A percentile compares a stretch with the other conserved stretches of the same genome.
These are phyloP conservation scores for Gallinago media DNA, from an alignment of 2,113 vertebrate species.

Conservation along the genomic window DNA sequence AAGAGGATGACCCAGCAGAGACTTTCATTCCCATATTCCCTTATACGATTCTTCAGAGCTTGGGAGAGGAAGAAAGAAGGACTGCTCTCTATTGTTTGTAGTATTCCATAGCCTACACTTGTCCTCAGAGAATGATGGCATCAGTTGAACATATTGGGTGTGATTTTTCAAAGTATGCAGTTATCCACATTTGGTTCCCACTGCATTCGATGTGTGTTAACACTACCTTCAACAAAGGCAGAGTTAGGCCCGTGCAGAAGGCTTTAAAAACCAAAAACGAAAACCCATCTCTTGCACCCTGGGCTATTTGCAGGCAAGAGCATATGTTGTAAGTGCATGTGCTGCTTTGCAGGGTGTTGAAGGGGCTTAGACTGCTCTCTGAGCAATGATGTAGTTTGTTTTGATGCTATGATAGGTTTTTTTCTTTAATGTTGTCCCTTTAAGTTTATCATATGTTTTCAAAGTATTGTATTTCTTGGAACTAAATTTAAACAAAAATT, in stretches of 20 bases:
- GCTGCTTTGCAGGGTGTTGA: not conserved
- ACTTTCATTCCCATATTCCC: too few species aligned
- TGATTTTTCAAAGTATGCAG: constrained; percentile 51
- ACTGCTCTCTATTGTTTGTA: constrained; percentile 11
- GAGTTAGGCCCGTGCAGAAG: constrained; percentile 22
- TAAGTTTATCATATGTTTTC: not conserved
- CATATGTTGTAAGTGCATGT: constrained; percentile 6
- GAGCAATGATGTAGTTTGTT: not conserved
- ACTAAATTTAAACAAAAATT: not conserved
- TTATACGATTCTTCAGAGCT: too few species aligned
- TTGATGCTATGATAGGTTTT: not conserved
- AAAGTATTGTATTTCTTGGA: constrained; percentile 22
- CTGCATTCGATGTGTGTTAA: constrained; percentile 1
- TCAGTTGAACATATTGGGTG: constrained; percentile 51
- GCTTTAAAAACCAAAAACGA: not conserved
- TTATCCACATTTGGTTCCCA: constrained; percentile 34
- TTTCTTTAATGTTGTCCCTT: constrained; percentile 26
- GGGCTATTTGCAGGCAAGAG: constrained; percentile 39
- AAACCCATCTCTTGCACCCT: constrained; percentile 28
- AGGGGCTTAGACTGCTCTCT: not conserved
- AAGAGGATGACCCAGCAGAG: too few species aligned
- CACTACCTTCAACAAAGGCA: constrained; percentile 46
- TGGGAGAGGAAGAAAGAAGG: too few species aligned
- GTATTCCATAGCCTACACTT: constrained; percentile 28
- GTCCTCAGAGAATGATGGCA: constrained; percentile 24